Base-by-base conservation (phyloP, 37 sponge, comb jelly and placozoan species). In the Crambe crambe region DNA sequence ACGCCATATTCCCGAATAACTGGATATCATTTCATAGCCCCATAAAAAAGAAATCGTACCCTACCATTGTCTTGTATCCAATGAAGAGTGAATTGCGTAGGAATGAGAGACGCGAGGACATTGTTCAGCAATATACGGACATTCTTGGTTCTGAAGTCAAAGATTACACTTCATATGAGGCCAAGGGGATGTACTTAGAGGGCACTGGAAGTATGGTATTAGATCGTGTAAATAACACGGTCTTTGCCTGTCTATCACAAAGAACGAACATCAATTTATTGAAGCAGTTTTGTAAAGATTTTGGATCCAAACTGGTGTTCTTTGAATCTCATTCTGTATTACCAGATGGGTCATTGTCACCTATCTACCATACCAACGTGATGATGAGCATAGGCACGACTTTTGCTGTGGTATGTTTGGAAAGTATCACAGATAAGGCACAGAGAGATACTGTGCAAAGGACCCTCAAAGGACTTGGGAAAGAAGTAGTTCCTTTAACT, bases 171-270 rank as follows among this genome's bases (percentile, higher is more conserved):
- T 56, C 56, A 15, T 89, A 72, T 40, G 94, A 89, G 58, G 41
- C 58, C 1, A 69, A 83, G 21, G 84, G 63, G 4, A 68, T 80
- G 72, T 93, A 42, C 65, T 61, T 93, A 0, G 94, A 93, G 36
- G 94, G 94, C 15, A 93, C 94, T 32, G 94, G 94, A 40, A 93
- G 94, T 74, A 69, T 93, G 87, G 87, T 93, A 29, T 51, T 93
- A 51, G 94, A 93, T 69, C 61, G 94, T 58, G 78, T 76, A 17
- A 82, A 89, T 81, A 58, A 56, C 30, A 61, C 86, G 3, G 87
- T 78, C 0, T 93, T 86, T 75, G 84, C 90, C 25, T 78, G 90
- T 54, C 21, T 70, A 17, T 89, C 90, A 37, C 77, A 67, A 15
- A 68, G 94, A 39, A 93, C 94, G 0, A 22, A 89, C 51, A 38